Percentiles rank a stretch among this genome's conserved stretches.
Evolutionary conservation across 2,888 invertebrate species (phyloP).

Genomic region (Ischnura elegans): DNA sequence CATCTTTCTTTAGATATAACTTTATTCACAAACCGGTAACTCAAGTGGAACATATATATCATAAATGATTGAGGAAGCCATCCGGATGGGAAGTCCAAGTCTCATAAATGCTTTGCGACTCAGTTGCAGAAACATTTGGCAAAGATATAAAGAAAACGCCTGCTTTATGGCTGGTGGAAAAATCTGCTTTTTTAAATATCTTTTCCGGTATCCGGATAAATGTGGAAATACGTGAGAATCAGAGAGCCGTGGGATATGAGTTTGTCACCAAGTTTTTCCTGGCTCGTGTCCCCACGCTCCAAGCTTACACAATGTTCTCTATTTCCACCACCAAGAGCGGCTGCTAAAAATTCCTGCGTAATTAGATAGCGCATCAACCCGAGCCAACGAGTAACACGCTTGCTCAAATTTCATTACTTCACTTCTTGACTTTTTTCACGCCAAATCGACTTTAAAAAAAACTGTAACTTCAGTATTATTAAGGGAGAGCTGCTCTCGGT

Average conservation of each 20-base stretch:
- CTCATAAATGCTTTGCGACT: not conserved
- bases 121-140: not conserved
- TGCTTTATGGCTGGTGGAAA: not conserved
- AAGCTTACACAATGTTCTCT: not conserved
- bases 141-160: not conserved
- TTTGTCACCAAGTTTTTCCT: not conserved
- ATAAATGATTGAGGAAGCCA: not conserved
- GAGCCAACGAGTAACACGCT: not conserved
- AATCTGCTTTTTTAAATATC: no score
- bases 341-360: not conserved
- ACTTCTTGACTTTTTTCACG: no score
- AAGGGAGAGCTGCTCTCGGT: no score
- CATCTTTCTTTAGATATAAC: not conserved
- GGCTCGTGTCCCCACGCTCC: not conserved
- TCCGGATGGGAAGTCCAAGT: not conserved
- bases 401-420: not conserved
- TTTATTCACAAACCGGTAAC: not conserved
- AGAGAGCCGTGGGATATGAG: not conserved
- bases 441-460: no score
- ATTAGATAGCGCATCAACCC: not conserved
- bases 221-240: not conserved
- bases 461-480: no score
- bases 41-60: not conserved
- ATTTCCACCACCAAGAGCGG: not conserved
- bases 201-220: not conserved